Evolutionary conservation across 1,140 invertebrate genomes (phyloP).

Genomic region (Nebria ingens): DNA sequence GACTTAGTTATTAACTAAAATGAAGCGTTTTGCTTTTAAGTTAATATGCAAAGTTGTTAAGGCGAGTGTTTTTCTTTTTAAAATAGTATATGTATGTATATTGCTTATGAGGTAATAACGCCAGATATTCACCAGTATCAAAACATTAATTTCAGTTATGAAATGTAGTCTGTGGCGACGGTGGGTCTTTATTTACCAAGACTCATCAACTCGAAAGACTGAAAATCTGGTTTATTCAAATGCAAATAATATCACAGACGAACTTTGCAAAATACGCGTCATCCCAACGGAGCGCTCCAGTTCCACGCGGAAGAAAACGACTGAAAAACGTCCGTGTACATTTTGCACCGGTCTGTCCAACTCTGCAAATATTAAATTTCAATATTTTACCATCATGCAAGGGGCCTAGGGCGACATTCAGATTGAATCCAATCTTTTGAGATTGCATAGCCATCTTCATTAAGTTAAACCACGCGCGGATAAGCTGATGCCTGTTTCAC

Average conservation of each 20-base stretch:
- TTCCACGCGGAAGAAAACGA: not conserved
- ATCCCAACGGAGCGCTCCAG: not conserved
- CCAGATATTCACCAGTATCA: too few relatives aligned
- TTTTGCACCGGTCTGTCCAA: not conserved
- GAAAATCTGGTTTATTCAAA: slow-evolving; percentile 6
- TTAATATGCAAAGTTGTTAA: not conserved
- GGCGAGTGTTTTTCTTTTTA: not conserved
- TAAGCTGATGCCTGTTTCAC: not conserved
- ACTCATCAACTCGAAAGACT: slow-evolving; percentile 1
- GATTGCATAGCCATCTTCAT: slow-evolving; percentile 8
- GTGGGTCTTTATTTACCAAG: slow-evolving; percentile 2
- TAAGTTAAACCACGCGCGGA: slow-evolving; percentile 1
- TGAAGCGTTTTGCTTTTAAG: too few relatives aligned
- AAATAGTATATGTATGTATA: too few relatives aligned
- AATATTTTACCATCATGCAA: not conserved
- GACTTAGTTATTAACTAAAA: too few relatives aligned
- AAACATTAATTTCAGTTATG: slow-evolving; percentile 8
- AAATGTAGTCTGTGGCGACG: too few relatives aligned
- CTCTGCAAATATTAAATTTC: slow-evolving; percentile 7
- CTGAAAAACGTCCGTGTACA: not conserved
- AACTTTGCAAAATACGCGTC: slow-evolving; percentile 3
- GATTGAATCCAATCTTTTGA: slow-evolving; percentile 9
- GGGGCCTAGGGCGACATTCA: not conserved
- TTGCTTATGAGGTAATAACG: too few relatives aligned
- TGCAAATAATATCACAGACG: not conserved